Evolutionary conservation across 2,888 invertebrate genomes (phyloP).

Genomic region (Scaptomyza reducta): DNA sequence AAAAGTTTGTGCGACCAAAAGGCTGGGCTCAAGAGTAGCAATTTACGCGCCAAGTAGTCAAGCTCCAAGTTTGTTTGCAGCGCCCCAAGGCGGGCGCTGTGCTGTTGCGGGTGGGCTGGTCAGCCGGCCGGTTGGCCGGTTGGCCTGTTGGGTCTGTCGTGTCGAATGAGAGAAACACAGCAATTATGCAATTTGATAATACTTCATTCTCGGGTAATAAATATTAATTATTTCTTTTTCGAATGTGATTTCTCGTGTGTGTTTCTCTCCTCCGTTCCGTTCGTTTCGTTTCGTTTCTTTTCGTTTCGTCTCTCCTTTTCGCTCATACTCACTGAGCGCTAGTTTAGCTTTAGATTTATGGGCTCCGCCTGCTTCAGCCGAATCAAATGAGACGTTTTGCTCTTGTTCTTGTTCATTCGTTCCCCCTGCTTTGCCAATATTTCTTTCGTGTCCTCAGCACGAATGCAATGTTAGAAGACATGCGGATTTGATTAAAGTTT

Average conservation of each 20-base stretch:
- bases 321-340: constrained; percentile 57
- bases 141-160: constrained; percentile 59
- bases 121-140: constrained; percentile 7
- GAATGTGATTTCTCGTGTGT: constrained; percentile 56
- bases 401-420: constrained; percentile 3
- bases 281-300: background rate
- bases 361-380: constrained; percentile 53
- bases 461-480: constrained; percentile 57
- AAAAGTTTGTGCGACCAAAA: constrained; percentile 65
- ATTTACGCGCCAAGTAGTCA: constrained; percentile 78
- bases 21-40: constrained; percentile 71
- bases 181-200: constrained; percentile 80
- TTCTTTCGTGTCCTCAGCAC: constrained; percentile 22
- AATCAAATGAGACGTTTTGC: constrained; percentile 69
- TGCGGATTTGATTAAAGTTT: constrained; percentile 59
- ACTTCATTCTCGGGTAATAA: constrained; percentile 80
- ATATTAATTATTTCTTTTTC: constrained; percentile 77
- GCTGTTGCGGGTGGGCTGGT: constrained; percentile 23
- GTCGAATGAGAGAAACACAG: constrained; percentile 81
- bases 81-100: constrained; percentile 24
- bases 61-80: constrained; percentile 50
- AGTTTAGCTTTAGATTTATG: constrained; percentile 72
- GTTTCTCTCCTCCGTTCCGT: background rate
- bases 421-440: constrained; percentile 12
- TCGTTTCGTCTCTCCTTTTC: constrained; percentile 4